Percentiles rank a stretch among this genome's conserved stretches.
phyloP scores from a whole-genome alignment of 2,888 invertebrate species.

The Lamproptera curius region DNA sequence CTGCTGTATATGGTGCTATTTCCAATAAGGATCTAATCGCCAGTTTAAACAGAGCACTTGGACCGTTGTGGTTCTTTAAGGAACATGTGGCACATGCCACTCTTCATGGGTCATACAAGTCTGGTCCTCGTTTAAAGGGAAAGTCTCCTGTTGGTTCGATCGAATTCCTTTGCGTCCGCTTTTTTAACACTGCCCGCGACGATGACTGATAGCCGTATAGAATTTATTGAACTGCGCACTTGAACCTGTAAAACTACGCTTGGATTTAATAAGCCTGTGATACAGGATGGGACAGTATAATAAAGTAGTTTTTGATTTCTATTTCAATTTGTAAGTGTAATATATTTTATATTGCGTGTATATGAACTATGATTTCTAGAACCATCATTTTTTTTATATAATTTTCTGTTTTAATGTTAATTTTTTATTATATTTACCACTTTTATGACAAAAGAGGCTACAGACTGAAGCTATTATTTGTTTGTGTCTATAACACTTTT shows the following conservation, averaged over 20 bases:
- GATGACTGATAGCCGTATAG: constrained; percentile 18
- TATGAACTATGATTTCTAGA: not conserved
- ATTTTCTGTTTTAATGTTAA: not conserved
- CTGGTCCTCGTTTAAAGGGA: constrained; percentile 18
- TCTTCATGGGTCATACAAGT: not conserved
- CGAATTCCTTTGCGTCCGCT: constrained; percentile 16
- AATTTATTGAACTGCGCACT: constrained; percentile 2
- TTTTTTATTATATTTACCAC: not conserved
- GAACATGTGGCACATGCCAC: not conserved
- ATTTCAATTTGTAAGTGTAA: not conserved
- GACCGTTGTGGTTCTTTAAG: no score
- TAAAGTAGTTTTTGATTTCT: not conserved
- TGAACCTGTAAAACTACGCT: not conserved
- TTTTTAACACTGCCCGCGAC: constrained; percentile 18
- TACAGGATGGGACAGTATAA: constrained; percentile 4
- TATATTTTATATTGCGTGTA: no score
- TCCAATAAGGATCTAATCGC: constrained; percentile 3
- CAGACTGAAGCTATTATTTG: not conserved
- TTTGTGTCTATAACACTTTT: no score
- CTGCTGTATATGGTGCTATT: constrained; percentile 3
- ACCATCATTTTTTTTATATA: not conserved
- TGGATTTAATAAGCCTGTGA: not conserved
- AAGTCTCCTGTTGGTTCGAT: constrained; percentile 12
- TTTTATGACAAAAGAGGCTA: not conserved
- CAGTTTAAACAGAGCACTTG: constrained; percentile 4